Conservation (phyloP, 1,140 invertebrate genomes). For the Tenebrio molitor region DNA sequence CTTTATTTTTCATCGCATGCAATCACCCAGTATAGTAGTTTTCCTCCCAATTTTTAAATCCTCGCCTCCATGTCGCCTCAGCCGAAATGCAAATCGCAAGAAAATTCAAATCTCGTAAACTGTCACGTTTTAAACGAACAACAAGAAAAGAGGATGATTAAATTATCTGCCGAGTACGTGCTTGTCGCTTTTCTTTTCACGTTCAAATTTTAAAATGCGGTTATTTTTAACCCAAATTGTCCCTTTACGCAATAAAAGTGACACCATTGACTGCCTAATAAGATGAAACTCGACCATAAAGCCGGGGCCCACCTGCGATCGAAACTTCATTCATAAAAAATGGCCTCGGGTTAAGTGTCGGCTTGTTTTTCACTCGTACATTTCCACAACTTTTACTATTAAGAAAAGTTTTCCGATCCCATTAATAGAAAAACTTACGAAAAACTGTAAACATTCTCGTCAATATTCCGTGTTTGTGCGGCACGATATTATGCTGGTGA, state of each 20-base stretch:
- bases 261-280: slow-evolving; percentile 1
- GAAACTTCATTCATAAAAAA: slow-evolving; percentile 38
- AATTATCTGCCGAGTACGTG: too few relatives aligned
- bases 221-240: slow-evolving; percentile 20
- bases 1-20: too few relatives aligned
- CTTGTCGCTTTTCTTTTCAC: slow-evolving; percentile 1
- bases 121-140: too few relatives aligned
- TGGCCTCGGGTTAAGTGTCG: background rate
- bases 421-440: slow-evolving; percentile 8
- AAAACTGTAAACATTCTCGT: background rate
- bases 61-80: too few relatives aligned
- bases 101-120: too few relatives aligned
- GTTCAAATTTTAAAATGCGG: slow-evolving; percentile 3
- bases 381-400: slow-evolving; percentile 18
- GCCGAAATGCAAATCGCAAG: too few relatives aligned
- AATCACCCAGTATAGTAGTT: too few relatives aligned
- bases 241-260: slow-evolving; percentile 7
- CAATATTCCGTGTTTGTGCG: background rate
- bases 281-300: slow-evolving; percentile 12
- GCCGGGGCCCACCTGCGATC: background rate
- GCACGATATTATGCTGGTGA: too few relatives aligned
- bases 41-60: too few relatives aligned
- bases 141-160: too few relatives aligned
- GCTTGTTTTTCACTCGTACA: background rate
- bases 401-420: background rate